phyloP scores from a whole-genome alignment of 2,113 vertebrate genomes.

The Sigmodon hispidus region DNA sequence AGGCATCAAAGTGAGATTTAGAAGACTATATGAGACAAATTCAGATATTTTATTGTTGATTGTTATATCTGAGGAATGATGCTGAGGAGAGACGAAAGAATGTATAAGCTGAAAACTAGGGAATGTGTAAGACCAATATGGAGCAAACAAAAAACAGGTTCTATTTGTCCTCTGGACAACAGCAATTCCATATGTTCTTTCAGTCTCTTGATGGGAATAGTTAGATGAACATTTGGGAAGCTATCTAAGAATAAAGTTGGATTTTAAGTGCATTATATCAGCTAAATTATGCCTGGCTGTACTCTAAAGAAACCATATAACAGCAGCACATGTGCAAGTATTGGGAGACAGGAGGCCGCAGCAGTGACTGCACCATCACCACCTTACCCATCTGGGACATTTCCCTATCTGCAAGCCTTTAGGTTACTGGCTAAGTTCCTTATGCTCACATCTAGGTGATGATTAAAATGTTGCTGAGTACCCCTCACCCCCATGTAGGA shows the following conservation, averaged over 20 bases:
- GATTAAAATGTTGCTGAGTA: neutral
- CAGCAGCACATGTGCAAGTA: neutral
- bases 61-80: neutral
- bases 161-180: neutral
- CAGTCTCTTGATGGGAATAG: neutral
- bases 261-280: neutral
- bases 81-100: neutral
- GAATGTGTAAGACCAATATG: neutral
- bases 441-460: neutral
- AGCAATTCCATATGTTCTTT: neutral
- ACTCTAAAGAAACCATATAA: conserved; percentile 2
- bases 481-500: neutral
- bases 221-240: neutral
- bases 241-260: neutral
- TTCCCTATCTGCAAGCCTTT: neutral
- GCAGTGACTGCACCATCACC: neutral
- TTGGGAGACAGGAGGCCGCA: neutral
- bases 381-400: neutral
- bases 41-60: neutral
- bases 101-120: neutral
- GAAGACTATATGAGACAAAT: neutral
- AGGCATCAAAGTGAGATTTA: neutral
- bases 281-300: neutral
- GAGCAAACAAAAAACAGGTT: neutral
- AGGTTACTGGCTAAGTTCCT: neutral